Evolutionary conservation across 2,888 invertebrate species (phyloP).

Genomic region (Pemphredon lugubris): DNA sequence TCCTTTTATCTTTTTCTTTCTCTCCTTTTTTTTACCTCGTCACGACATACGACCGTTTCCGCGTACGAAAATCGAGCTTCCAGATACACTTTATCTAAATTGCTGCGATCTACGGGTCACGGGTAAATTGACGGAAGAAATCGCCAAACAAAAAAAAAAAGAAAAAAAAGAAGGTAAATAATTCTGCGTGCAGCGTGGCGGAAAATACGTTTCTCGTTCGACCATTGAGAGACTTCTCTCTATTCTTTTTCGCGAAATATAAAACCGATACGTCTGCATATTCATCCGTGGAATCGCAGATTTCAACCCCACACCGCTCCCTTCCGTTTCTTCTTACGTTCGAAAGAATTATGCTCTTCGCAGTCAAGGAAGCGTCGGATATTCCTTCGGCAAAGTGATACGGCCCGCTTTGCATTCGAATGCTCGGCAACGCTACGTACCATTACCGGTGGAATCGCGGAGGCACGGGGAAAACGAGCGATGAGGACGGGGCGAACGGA

Average conservation of each 20-base stretch:
- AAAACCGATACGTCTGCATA: neutral
- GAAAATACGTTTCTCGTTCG: too few relatives aligned
- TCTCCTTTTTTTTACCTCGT: conserved; percentile 39
- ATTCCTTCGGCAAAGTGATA: conserved; percentile 68
- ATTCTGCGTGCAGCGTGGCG: too few relatives aligned
- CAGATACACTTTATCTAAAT: conserved; percentile 48
- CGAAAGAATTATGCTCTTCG: conserved; percentile 37
- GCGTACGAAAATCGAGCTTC: conserved; percentile 36
- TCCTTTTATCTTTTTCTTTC: conserved; percentile 20
- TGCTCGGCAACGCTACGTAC: conserved; percentile 59
- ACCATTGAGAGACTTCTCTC: neutral
- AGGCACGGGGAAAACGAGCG: conserved; percentile 27
- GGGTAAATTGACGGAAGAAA: too few relatives aligned
- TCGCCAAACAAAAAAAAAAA: neutral
- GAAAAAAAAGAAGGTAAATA: too few relatives aligned
- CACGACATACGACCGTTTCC: conserved; percentile 53
- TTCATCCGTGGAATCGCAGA: conserved; percentile 1
- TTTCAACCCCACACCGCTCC: conserved; percentile 13
- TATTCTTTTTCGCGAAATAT: conserved; percentile 2
- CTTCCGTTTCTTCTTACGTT: neutral
- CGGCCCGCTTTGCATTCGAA: conserved; percentile 73
- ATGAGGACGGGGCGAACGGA: conserved; percentile 22
- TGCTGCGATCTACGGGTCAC: conserved; percentile 28
- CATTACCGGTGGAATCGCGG: conserved; percentile 53
- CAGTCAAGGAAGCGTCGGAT: conserved; percentile 38